Evolutionary conservation across 2,888 invertebrate genomes (phyloP), one percentile per base, ranked within the genome.

Genomic region (Bunonema sp.): DNA sequence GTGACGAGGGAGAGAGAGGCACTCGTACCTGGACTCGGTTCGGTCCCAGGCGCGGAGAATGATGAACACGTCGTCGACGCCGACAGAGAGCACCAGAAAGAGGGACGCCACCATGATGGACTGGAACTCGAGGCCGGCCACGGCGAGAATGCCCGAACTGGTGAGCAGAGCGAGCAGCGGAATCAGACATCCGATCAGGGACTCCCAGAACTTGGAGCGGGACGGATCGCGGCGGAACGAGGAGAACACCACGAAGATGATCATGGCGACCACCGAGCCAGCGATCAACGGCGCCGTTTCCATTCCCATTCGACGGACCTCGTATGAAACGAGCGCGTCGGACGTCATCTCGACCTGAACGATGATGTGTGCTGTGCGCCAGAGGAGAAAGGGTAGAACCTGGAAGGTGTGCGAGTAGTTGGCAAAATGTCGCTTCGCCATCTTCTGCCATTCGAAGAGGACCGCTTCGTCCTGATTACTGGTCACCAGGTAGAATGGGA

Each of bases 11-110:
- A n/a, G n/a, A n/a, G n/a, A n/a, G n/a, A n/a, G n/a, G n/a, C n/a
- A n/a, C n/a, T n/a, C n/a, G n/a, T n/a, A n/a, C n/a, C n/a, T n/a
- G n/a, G n/a, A n/a, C n/a, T n/a, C n/a, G n/a, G n/a, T n/a, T n/a
- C n/a, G n/a, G n/a, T n/a, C n/a, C n/a, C n/a, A n/a, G n/a, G n/a
- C n/a, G n/a, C n/a, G n/a, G n/a, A n/a, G n/a, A n/a, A 60, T 47
- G 35, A 61, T 61, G 45, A 61, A 61, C n/a, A 61, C 54, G 36
- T 61, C 61, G 38, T 61, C 61, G 16, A 61, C 58, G 18, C 62
- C 61, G 32, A 61, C 61, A 12, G 61, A 62, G n/a, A 63, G 44
- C 5, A 61, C 61, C 31, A 61, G 46, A 42, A 61, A 61, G 12
- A 61, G 43, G 2, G 62, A 53, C 5, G 62, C 62, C 16, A 61